Percentiles rank a stretch among this genome's conserved stretches.
These are phyloP conservation scores for Premnoplex brunnescens DNA, from an alignment of 2,797 vertebrate species.

Conservation along the genomic window DNA sequence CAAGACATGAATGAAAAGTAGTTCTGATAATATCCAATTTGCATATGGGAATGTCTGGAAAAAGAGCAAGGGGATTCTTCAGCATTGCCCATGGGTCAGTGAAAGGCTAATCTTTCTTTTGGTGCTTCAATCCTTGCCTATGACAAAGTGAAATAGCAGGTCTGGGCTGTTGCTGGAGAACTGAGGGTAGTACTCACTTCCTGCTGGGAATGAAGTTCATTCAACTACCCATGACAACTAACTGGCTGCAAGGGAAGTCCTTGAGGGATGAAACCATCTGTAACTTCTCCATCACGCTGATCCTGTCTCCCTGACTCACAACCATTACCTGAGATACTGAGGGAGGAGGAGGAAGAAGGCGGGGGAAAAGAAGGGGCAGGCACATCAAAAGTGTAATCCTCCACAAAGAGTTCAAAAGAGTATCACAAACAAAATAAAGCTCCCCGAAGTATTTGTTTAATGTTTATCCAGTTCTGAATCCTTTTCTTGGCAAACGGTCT, in stretches of 20 bases:
- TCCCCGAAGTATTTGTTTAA: conserved; percentile 61
- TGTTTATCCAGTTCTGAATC: conserved; percentile 59
- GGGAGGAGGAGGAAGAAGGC: not conserved
- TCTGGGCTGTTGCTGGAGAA: not conserved
- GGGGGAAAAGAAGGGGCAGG: not conserved
- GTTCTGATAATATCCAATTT: not conserved
- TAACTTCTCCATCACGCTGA: not conserved
- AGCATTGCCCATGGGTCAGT: not conserved
- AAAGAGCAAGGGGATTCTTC: not conserved
- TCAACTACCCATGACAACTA: not conserved
- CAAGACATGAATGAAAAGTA: not conserved
- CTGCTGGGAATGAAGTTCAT: not conserved
- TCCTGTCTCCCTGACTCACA: not conserved
- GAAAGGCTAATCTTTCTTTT: not conserved
- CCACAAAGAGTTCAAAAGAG: not conserved
- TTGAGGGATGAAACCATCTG: not conserved
- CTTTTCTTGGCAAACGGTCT: conserved; percentile 57
- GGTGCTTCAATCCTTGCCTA: not conserved
- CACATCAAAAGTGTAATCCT: conserved; percentile 25
- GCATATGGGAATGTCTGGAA: not conserved
- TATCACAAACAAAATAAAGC: conserved; percentile 52
- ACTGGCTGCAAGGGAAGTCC: not conserved
- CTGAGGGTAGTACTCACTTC: not conserved
- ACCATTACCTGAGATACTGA: not conserved
- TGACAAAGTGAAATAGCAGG: not conserved